A percentile compares a stretch with the other conserved stretches of the same genome.
phyloP scores from a whole-genome alignment of 2,113 vertebrate species.

The Candoia aspera region DNA sequence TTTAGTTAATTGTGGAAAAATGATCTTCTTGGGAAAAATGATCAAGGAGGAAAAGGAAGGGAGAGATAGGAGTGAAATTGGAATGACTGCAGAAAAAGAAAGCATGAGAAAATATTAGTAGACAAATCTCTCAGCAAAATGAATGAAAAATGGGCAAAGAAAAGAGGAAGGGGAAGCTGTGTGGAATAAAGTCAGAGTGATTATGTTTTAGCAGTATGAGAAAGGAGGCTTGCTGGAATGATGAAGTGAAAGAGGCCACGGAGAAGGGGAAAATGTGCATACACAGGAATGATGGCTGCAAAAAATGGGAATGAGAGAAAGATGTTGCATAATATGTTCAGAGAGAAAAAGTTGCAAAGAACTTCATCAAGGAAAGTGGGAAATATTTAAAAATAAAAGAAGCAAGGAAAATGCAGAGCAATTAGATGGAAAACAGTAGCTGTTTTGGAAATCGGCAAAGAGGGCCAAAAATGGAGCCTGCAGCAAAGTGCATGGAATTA shows the following conservation, averaged over 20 bases:
- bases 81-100: background rate
- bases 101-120: background rate
- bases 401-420: background rate
- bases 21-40: background rate
- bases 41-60: background rate
- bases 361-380: background rate
- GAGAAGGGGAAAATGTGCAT: background rate
- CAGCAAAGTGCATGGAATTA: background rate
- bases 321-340: background rate
- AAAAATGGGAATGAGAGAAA: background rate
- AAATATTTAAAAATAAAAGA: background rate
- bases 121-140: background rate
- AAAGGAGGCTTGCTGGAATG: too few relatives aligned
- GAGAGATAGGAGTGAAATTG: background rate
- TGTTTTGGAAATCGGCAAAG: background rate
- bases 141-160: background rate
- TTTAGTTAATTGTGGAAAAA: background rate
- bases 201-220: background rate
- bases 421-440: background rate
- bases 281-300: background rate
- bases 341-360: background rate
- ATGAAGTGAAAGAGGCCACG: background rate
- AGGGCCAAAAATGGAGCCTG: background rate
- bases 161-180: background rate
- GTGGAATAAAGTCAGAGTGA: background rate